Percentiles rank a stretch among this genome's conserved stretches.
Conservation (phyloP, 2,888 invertebrate species). For the Homarus gammarus region DNA sequence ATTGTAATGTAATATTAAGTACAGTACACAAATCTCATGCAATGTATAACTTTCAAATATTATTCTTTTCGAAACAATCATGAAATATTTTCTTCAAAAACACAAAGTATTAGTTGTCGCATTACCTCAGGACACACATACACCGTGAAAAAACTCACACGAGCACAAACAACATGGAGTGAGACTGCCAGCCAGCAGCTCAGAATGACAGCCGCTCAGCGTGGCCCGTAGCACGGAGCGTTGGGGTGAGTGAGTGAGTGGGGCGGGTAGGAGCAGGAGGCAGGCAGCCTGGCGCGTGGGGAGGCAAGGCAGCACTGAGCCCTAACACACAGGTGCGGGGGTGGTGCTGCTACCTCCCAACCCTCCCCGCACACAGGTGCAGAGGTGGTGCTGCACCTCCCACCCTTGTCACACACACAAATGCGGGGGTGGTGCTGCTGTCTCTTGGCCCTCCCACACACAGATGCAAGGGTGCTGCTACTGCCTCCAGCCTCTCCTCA, state of each 20-base stretch:
- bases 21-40: too few species aligned
- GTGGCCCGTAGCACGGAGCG: not conserved
- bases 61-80: too few species aligned
- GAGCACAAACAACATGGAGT: too few species aligned
- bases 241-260: not conserved
- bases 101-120: too few species aligned
- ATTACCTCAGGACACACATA: too few species aligned
- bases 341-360: not conserved
- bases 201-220: not conserved
- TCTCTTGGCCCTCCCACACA: too few species aligned
- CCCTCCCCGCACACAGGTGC: not conserved
- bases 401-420: not conserved
- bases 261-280: not conserved
- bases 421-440: not conserved
- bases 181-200: not conserved
- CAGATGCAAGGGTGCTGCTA: too few species aligned
- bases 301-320: not conserved
- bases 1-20: too few species aligned
- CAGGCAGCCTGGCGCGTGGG: not conserved
- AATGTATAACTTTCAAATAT: too few species aligned
- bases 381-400: not conserved
- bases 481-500: too few species aligned
- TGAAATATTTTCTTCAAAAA: too few species aligned
- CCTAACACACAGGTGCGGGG: not conserved
- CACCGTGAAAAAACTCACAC: too few species aligned